These are phyloP conservation scores for Martes flavigula DNA, from an alignment of 2,797 vertebrate species.

Conservation along the genomic window DNA sequence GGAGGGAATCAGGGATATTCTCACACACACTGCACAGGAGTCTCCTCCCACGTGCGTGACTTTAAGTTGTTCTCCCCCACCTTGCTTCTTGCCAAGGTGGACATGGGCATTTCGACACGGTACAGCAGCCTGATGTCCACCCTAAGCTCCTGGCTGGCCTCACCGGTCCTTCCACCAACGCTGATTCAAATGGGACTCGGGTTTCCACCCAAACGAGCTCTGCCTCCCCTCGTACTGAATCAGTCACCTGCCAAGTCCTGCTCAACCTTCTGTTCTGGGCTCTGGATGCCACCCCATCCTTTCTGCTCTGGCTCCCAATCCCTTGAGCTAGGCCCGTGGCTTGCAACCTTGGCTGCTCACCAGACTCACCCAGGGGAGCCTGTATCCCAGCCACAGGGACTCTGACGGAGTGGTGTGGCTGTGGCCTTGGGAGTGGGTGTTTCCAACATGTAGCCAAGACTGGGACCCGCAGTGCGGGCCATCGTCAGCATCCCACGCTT, in stretches of 20 bases:
- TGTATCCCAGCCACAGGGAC: background rate
- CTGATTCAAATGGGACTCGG: background rate
- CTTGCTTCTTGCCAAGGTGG: background rate
- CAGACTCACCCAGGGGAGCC: background rate
- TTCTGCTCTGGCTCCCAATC: background rate
- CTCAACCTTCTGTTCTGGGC: background rate
- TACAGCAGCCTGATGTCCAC: background rate
- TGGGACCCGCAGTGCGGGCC: background rate
- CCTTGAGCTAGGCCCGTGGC: background rate
- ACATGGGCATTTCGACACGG: background rate
- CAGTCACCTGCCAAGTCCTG: rapidly evolving
- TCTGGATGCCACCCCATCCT: no score
- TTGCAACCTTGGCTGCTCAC: background rate
- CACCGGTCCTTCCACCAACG: background rate
- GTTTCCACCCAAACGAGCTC: background rate
- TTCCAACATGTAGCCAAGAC: background rate
- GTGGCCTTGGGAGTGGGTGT: background rate
- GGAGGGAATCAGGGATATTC: rapidly evolving
- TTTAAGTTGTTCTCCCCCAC: background rate
- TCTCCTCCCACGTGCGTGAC: no score
- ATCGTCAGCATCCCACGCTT: no score
- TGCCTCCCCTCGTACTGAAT: no score
- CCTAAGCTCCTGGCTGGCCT: no score
- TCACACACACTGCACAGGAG: background rate
- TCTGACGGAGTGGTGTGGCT: background rate